Evolutionary conservation across 2,888 invertebrate genomes (phyloP).

Genomic region (Lithophane ornitopus): DNA sequence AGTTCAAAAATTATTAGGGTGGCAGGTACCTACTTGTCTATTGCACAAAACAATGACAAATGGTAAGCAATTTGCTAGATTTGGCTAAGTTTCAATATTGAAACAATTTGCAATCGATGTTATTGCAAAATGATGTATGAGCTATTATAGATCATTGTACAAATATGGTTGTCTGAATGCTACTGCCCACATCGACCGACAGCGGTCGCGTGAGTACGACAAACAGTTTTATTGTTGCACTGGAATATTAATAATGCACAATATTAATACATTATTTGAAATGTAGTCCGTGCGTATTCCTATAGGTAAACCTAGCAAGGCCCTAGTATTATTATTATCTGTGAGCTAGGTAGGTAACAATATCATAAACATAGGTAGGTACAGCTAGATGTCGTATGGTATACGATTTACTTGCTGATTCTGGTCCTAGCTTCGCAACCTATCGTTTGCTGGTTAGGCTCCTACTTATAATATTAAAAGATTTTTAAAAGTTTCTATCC

Average conservation of each 20-base stretch:
- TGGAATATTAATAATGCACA: slow-evolving; percentile 29
- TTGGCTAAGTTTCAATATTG: slow-evolving; percentile 20
- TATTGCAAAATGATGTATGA: slow-evolving; percentile 38
- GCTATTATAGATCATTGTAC: slow-evolving; percentile 21
- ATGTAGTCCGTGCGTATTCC: slow-evolving; percentile 32
- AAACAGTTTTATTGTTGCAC: slow-evolving; percentile 58
- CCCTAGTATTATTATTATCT: not conserved
- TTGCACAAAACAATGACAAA: not conserved
- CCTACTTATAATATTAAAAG: too few relatives aligned
- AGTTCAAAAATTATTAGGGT: not conserved
- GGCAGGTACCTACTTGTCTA: not conserved
- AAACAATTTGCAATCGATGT: slow-evolving; percentile 29
- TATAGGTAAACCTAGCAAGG: not conserved
- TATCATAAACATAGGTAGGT: not conserved
- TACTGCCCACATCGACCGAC: slow-evolving; percentile 73
- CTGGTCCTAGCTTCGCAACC: not conserved
- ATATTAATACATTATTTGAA: slow-evolving; percentile 38
- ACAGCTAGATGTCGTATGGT: not conserved
- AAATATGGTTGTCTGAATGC: slow-evolving; percentile 63
- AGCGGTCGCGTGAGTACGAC: slow-evolving; percentile 73
- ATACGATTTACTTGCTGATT: not conserved
- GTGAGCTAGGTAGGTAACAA: not conserved
- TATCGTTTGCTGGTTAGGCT: not conserved
- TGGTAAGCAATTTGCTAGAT: slow-evolving; percentile 6
- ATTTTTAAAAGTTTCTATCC: too few relatives aligned